Base-by-base conservation (phyloP, 30 jellyfish, hydroid and myxozoan species). In the Nemopilema nomurai region DNA sequence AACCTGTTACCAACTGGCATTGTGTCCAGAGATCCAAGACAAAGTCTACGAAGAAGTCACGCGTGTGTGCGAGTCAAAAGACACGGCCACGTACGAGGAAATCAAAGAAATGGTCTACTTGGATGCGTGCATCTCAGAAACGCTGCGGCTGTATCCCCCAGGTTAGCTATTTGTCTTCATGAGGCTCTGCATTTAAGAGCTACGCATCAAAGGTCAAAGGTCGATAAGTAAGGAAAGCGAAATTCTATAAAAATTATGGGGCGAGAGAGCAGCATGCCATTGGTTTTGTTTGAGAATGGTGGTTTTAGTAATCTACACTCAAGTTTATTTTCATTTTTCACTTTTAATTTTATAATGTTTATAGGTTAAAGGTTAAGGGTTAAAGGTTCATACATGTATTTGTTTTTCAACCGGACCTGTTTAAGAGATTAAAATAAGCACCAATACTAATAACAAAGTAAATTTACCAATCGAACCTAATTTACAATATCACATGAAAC, bases 91-190 rank as follows among this genome's bases (percentile, higher is more conserved):
- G 17, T 80, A 88, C 32, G 92, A 88, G 22, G 89, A 81, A 32
- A 28, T 88, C 51, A 69, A 53, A 67, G 68, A 88, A 16, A 62
- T 88, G 92, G 75, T 81, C 21, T 88, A 88, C 74, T 69, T 88
- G 63, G 96, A 88, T 22, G 96, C 96, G 1, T 82, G 84, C 82
- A 80, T 88, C 24, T 71, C 80, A 16, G 96, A 88, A 67, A 80
- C 90, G 8, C 85, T 80, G 20, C 88, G 96, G 16, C 50, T 88
- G 49, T 88, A 88, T 51, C 91, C 96, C 0, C 89, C 94, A 49
- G 89, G 94, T 85, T 6, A 41, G 57, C n/a, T n/a, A n/a, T n/a
- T n/a, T n/a, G n/a, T n/a, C n/a, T n/a, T n/a, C n/a, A n/a, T n/a
- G n/a, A n/a, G n/a, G n/a, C n/a, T n/a, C n/a, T n/a, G n/a, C n/a